phyloP scores from a whole-genome alignment of 1,140 invertebrate genomes.

The Zaprionus tsacasi region DNA sequence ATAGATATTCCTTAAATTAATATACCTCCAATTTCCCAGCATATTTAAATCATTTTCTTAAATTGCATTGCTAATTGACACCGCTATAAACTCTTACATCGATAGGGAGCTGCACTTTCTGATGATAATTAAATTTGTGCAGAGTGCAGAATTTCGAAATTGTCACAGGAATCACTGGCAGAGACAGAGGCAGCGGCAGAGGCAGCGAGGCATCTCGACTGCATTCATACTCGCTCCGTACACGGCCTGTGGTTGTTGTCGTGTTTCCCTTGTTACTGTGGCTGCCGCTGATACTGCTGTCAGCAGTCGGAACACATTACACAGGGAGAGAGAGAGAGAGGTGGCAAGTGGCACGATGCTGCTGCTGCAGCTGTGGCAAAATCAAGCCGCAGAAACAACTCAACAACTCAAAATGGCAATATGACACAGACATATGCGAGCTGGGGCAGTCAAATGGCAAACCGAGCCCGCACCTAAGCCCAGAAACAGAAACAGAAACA shows the following conservation, averaged over 20 bases:
- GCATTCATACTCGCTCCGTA: no score
- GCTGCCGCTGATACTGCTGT: slow-evolving; percentile 43
- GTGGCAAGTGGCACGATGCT: slow-evolving; percentile 24
- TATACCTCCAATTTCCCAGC: background rate
- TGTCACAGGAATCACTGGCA: slow-evolving; percentile 12
- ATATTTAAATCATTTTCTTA: background rate
- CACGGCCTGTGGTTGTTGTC: slow-evolving; percentile 23
- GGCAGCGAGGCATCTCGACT: no score
- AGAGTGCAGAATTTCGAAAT: slow-evolving; percentile 4
- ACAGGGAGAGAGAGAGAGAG: no score
- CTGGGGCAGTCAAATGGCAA: slow-evolving; percentile 70
- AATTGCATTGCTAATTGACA: background rate
- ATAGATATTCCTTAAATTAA: no score
- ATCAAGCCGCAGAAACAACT: slow-evolving; percentile 75
- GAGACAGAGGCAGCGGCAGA: no score
- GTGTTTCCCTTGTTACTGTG: slow-evolving; percentile 15
- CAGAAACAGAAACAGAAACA: slow-evolving; percentile 46
- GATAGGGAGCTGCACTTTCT: background rate
- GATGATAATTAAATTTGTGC: slow-evolving; percentile 33
- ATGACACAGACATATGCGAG: slow-evolving; percentile 67
- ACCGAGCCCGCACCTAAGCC: slow-evolving; percentile 48
- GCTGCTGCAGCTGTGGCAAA: slow-evolving; percentile 47
- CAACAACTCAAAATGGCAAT: slow-evolving; percentile 71
- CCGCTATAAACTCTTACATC: background rate
- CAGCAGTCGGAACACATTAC: slow-evolving; percentile 60